A percentile compares a stretch with the other conserved stretches of the same genome.
These are phyloP conservation scores for Bactericera cockerelli DNA, from an alignment of 1,140 invertebrate species.

Conservation along the genomic window DNA sequence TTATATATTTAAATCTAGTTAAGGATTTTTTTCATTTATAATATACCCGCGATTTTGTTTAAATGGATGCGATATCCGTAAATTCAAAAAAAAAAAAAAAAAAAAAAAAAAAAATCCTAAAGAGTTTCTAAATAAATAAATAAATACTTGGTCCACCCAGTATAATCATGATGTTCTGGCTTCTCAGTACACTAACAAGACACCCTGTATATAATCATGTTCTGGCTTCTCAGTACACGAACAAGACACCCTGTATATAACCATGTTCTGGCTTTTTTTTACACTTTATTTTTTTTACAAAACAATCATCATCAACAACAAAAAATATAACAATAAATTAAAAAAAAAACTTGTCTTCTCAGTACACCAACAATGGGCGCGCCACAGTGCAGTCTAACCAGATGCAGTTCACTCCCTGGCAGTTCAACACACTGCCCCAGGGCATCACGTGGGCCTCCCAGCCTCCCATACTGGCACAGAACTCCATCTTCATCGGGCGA, in stretches of 20 bases:
- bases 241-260: neutral
- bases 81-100: too few species aligned
- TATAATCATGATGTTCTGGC: too few species aligned
- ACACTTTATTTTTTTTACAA: too few species aligned
- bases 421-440: constrained; percentile 51
- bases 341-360: neutral
- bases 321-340: too few species aligned
- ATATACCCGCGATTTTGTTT: too few species aligned
- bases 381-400: constrained; percentile 13
- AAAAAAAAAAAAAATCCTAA: too few species aligned
- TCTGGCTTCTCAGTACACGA: neutral
- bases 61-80: too few species aligned
- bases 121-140: too few species aligned
- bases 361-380: neutral
- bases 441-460: constrained; percentile 38
- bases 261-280: neutral
- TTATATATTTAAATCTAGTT: too few species aligned
- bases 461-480: constrained; percentile 47
- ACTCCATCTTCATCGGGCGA: constrained; percentile 69
- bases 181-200: constrained; percentile 14
- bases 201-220: constrained; percentile 8
- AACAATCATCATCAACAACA: too few species aligned
- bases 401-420: constrained; percentile 41
- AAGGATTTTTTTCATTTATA: too few species aligned
- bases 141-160: too few species aligned